Base-by-base conservation (phyloP, 2,113 vertebrate genomes). In the Propithecus coquereli region DNA sequence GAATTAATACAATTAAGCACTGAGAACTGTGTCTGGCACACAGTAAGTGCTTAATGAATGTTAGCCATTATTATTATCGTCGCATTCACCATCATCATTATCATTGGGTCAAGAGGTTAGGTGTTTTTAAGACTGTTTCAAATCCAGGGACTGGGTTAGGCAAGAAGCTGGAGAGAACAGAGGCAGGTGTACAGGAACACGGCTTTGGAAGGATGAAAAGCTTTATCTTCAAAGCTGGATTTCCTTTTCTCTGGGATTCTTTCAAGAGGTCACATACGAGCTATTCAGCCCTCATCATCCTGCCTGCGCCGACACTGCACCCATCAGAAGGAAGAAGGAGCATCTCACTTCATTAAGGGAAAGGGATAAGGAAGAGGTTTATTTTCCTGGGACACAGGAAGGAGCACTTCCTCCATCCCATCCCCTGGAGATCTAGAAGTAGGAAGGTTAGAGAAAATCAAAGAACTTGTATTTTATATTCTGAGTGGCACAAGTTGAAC, bases 131-230 rank as follows among this genome's bases (percentile, higher is more conserved):
- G 84, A 80, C 63, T 80, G 50, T 92, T 94, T 94, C 54, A 87
- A 83, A 92, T 25, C 65, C 54, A 57, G 94, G 34, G 71, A 25
- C 17, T 37, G 65, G 65, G 59, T 83, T 82, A 94, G n/a, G 63
- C 54, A 68, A 91, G 70, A 52, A 4, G 5, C 47, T 71, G 0
- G 52, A 74, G 54, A 76, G 65, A 66, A 57, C 27, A 50, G 59
- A 92, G 66, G 20, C 40, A 83, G 45, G n/a, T 73, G 16, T 30
- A 52, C 2, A 12, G 70, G 40, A 79, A 83, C 27, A 14, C 4
- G 43, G 71, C 57, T 95, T 52, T 87, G 2, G 23, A 70, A 95
- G 93, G 93, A 81, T 94, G 54, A 92, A 94, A 97, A 81, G 90
- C 23, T 83, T 91, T 59, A 7, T 61, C 61, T 91, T 97, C 88